Evolutionary conservation across 2,888 invertebrate species (phyloP).

Genomic region (Megaustenia siamemsis): DNA sequence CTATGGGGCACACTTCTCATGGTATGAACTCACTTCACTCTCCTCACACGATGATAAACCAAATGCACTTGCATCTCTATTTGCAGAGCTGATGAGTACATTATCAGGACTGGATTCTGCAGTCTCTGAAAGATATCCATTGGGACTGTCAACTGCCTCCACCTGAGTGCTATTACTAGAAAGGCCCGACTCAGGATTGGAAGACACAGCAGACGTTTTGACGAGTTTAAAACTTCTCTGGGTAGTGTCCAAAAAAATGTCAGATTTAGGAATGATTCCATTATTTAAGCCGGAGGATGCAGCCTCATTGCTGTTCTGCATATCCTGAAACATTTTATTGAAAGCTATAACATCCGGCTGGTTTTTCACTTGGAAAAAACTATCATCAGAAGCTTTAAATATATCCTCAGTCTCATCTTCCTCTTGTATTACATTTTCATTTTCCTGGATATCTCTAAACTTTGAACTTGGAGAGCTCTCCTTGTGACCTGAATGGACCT

Average conservation of each 20-base stretch:
- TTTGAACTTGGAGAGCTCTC: not conserved
- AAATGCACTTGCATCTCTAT: not conserved
- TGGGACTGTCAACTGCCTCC: not conserved
- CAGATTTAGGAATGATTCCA: slow-evolving; percentile 31
- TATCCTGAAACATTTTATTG: slow-evolving; percentile 24
- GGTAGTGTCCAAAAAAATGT: not conserved
- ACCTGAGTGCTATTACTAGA: not conserved
- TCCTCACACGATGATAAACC: slow-evolving; percentile 3
- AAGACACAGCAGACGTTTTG: slow-evolving; percentile 12
- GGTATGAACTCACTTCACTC: not conserved
- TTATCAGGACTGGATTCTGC: not conserved
- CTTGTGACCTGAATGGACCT: not conserved
- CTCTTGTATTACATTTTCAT: slow-evolving; percentile 11
- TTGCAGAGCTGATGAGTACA: not conserved
- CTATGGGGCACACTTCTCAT: not conserved
- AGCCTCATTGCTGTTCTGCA: slow-evolving; percentile 14
- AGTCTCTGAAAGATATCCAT: slow-evolving; percentile 20
- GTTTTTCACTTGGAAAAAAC: slow-evolving; percentile 53
- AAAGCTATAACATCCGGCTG: slow-evolving; percentile 38
- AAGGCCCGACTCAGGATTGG: not conserved
- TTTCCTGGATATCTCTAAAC: not conserved
- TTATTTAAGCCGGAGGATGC: slow-evolving; percentile 19
- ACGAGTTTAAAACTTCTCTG: slow-evolving; percentile 36
- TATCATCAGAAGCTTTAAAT: slow-evolving; percentile 62
- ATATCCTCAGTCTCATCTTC: slow-evolving; percentile 61